These are phyloP conservation scores for Darevskia nairensis DNA, from an alignment of 2,797 vertebrate genomes.

Conservation along the genomic window DNA sequence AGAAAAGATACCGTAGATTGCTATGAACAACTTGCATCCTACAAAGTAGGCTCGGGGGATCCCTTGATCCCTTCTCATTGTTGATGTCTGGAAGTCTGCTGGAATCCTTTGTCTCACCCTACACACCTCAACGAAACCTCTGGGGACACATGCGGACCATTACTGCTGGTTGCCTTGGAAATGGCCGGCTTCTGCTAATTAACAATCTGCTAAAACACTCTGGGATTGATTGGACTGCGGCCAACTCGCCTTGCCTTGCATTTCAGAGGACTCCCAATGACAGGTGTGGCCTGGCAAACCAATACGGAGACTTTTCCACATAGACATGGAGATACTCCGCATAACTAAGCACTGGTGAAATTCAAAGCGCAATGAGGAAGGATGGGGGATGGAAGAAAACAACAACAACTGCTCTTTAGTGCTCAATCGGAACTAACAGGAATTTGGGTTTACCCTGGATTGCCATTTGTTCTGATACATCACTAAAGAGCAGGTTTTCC, in stretches of 20 bases:
- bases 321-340: not conserved
- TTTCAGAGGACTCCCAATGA: conserved; percentile 26
- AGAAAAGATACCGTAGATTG: not conserved
- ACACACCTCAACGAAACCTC: conserved; percentile 20
- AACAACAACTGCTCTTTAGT: too few species aligned
- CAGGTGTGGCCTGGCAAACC: conserved; percentile 11
- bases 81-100: conserved; percentile 13
- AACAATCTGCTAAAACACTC: conserved; percentile 29
- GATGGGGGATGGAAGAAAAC: not conserved
- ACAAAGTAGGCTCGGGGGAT: not conserved
- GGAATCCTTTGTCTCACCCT: conserved; percentile 16
- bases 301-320: not conserved
- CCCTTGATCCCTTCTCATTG: conserved; percentile 9
- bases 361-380: not conserved
- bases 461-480: too few species aligned
- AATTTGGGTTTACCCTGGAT: too few species aligned
- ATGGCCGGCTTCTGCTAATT: conserved; percentile 34
- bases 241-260: conserved; percentile 11
- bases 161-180: conserved; percentile 33
- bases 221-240: conserved; percentile 11
- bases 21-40: conserved; percentile 1
- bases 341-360: not conserved
- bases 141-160: conserved; percentile 9
- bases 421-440: not conserved
- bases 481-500: too few species aligned